Evolutionary conservation across 2,113 vertebrate genomes (phyloP).

Genomic region (Neopipo cinnamomea): DNA sequence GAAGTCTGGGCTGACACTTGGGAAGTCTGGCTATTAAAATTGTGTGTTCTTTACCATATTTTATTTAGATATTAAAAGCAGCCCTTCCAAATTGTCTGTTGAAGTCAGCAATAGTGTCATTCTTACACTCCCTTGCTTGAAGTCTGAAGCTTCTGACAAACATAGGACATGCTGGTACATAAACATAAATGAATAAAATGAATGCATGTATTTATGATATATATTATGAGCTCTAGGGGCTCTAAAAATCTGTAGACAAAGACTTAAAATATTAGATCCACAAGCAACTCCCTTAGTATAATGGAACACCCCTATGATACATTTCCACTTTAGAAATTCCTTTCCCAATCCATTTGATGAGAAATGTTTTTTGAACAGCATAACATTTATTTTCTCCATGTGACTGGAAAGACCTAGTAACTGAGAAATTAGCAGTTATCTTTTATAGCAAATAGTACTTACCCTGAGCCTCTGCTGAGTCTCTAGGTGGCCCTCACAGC

Average conservation of each 20-base stretch:
- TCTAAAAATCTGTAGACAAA: not conserved
- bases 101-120: not conserved
- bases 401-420: not conserved
- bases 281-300: not conserved
- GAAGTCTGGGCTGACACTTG: not conserved
- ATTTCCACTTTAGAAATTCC: not conserved
- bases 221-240: not conserved
- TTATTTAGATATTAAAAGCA: conserved; percentile 16
- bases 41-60: not conserved
- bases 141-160: not conserved
- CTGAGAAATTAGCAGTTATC: not conserved
- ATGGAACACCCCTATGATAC: not conserved
- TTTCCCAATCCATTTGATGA: not conserved
- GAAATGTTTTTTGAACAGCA: not conserved
- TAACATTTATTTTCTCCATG: not conserved
- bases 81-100: not conserved
- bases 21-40: conserved; percentile 14
- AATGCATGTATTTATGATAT: not conserved
- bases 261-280: not conserved
- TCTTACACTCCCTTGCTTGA: not conserved
- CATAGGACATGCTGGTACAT: not conserved
- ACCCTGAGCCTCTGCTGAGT: not conserved
- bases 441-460: not conserved
- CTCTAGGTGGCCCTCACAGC: not conserved
- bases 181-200: not conserved